Conservation (phyloP, 2,888 invertebrate species). For the Melanchra persicariae region DNA sequence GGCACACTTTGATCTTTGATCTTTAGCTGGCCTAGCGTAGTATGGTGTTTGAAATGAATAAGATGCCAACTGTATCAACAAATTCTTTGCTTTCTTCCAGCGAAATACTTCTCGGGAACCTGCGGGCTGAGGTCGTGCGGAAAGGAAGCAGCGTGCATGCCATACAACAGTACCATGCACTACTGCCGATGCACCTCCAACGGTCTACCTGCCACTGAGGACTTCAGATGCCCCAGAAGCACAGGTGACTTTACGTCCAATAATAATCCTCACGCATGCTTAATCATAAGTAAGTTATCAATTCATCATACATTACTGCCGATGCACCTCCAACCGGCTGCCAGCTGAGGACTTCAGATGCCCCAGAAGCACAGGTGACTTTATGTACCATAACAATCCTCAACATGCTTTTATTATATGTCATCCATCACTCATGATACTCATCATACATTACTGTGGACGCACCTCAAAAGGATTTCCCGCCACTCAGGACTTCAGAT, state of each 20-base stretch:
- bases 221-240: constrained; percentile 89
- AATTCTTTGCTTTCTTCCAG: constrained; percentile 45
- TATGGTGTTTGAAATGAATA: neutral
- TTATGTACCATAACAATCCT: constrained; percentile 60
- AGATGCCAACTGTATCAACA: neutral
- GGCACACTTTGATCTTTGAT: neutral
- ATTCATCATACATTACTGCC: constrained; percentile 81
- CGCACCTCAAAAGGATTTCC: constrained; percentile 92
- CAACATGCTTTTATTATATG: neutral
- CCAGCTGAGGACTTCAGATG: constrained; percentile 89
- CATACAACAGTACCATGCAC: constrained; percentile 84
- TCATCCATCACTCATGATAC: neutral
- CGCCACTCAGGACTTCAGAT: constrained; percentile 88
- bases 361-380: constrained; percentile 89
- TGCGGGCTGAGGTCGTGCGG: constrained; percentile 89
- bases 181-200: constrained; percentile 91
- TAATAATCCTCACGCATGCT: constrained; percentile 28
- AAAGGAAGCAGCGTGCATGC: constrained; percentile 91
- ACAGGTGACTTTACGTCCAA: constrained; percentile 82
- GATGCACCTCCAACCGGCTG: constrained; percentile 92
- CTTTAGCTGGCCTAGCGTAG: neutral
- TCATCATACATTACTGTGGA: constrained; percentile 83
- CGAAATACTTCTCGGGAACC: constrained; percentile 70
- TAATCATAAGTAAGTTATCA: neutral
- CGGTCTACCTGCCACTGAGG: constrained; percentile 89